These are phyloP conservation scores for Macrobrachium rosenbergii DNA, from an alignment of 1,140 invertebrate species.

Conservation along the genomic window DNA sequence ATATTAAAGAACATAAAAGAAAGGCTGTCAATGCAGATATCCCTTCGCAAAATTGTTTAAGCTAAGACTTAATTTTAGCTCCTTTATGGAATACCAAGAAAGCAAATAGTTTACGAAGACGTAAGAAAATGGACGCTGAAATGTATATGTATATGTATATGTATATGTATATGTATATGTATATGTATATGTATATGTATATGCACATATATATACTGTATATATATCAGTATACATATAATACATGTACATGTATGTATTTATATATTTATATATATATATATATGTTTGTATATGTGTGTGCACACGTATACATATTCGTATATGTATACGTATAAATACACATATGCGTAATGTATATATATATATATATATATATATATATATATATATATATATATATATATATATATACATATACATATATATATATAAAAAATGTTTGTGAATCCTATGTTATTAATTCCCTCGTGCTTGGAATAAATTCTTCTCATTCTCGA, in stretches of 20 bases:
- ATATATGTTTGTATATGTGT: background rate
- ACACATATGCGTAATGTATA: too few species aligned
- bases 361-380: background rate
- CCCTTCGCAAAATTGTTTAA: too few species aligned
- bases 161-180: background rate
- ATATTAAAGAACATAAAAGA: too few species aligned
- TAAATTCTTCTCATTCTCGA: too few species aligned
- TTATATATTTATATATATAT: background rate
- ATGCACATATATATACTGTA: background rate
- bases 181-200: background rate
- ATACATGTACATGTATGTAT: background rate
- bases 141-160: conserved; percentile 5
- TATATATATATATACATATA: background rate
- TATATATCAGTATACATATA: background rate
- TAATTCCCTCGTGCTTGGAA: too few species aligned
- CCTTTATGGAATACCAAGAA: too few species aligned
- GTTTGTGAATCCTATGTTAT: too few species aligned
- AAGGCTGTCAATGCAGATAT: too few species aligned
- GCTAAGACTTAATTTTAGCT: too few species aligned
- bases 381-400: conserved; percentile 6
- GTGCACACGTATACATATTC: too few species aligned
- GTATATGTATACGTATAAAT: too few species aligned
- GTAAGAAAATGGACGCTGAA: background rate
- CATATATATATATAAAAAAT: conserved; percentile 6
- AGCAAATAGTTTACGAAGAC: too few species aligned